phyloP scores from a whole-genome alignment of 2,113 vertebrate genomes.

The Nannobrachium achirus region DNA sequence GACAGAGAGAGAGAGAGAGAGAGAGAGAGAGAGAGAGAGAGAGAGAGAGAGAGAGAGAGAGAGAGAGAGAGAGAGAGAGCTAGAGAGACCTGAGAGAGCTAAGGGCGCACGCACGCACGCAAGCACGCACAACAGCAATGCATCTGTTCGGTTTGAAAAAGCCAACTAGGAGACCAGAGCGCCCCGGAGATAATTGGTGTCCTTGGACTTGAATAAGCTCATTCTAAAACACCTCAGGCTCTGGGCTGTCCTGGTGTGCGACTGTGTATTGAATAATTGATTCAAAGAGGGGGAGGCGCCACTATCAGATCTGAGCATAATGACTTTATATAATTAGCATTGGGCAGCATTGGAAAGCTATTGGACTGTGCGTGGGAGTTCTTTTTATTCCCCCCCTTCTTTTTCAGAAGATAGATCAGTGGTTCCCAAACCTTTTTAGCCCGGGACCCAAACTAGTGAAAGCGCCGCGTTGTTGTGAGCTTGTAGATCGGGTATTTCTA shows the following conservation, averaged over 20 bases:
- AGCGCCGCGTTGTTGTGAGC: too few relatives aligned
- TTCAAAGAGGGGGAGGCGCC: constrained; percentile 87
- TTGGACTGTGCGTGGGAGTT: constrained; percentile 53
- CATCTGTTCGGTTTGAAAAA: constrained; percentile 89
- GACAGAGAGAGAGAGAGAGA: too few relatives aligned
- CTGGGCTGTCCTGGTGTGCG: constrained; percentile 83
- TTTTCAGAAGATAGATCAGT: too few relatives aligned
- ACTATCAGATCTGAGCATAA: constrained; percentile 98
- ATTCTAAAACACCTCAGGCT: constrained; percentile 93
- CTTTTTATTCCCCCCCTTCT: too few relatives aligned
- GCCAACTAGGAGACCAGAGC: constrained; percentile 87
- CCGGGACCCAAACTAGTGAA: too few relatives aligned
- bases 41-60: too few relatives aligned
- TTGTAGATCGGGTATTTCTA: too few relatives aligned
- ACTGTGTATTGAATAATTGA: constrained; percentile 97
- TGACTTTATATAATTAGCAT: constrained; percentile 99
- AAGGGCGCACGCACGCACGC: constrained; percentile 78
- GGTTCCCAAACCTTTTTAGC: too few relatives aligned
- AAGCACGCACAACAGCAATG: constrained; percentile 74
- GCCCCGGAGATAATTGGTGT: constrained; percentile 97
- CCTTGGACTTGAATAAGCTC: constrained; percentile 98
- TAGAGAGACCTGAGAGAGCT: too few relatives aligned
- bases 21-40: too few relatives aligned
- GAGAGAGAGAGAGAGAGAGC: too few relatives aligned
- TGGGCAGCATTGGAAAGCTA: constrained; percentile 70